Base-by-base conservation (phyloP, 2,888 invertebrate genomes). In the Xanthia icteritia region DNA sequence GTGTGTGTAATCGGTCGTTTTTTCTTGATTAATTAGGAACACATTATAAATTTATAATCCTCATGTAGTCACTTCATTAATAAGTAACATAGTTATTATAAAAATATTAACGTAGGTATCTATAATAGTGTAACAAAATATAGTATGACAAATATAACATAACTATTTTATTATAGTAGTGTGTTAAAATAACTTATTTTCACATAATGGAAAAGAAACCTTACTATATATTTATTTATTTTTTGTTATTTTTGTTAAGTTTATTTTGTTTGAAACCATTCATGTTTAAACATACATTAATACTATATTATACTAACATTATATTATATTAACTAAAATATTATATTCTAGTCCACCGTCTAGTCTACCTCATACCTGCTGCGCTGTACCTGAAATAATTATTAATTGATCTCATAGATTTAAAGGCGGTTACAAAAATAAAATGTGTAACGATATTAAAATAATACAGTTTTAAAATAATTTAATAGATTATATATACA, bases 321-420 rank as follows among this genome's bases (percentile, higher is more conserved):
- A 31, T 31, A 31, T 31, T 31, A 31, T 31, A 31, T 31, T 1
- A 31, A 31, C 0, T n/a, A 17, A 31, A 54, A 20, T n/a, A n/a
- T 54, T 48, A 17, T 63, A 36, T n/a, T 67, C 31, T 77, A 77
- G 60, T 27, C 20, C 6, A 27, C 2, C 13, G 23, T 79, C 51
- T 61, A 45, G 61, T 70, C 27, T 58, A 81, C 48, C 64, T 73
- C 31, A 45, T 23, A 5, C 17, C 6, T 77, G 0, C 3, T 36
- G 42, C 4, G 27, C 15, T 39, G 45, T 79, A 76, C 63, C 54
- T 76, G n/a, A 63, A 45, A 20, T 9, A 0, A 36, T 48, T 39
- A 5, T 42, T 45, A 8, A 17, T 60, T 56, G 80, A 80, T 63
- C 72, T 77, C 72, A 8, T 39, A 20, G 2, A 36, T 76, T 72